A percentile compares a stretch with the other conserved stretches of the same genome.
Evolutionary conservation across 2,888 invertebrate species (phyloP).

Genomic region (Cantharis rustica): DNA sequence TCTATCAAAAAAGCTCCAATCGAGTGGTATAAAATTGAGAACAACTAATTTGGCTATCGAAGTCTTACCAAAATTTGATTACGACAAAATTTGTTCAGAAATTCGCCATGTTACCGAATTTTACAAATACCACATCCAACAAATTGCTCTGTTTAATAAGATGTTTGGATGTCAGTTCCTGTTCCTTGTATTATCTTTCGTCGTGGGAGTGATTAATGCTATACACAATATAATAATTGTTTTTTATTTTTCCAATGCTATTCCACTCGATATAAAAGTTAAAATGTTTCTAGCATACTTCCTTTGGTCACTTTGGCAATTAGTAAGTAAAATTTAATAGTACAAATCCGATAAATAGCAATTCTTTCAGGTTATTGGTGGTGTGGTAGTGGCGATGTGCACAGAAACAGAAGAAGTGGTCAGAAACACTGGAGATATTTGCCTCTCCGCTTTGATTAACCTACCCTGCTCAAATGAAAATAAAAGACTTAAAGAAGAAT

Average conservation of each 20-base stretch:
- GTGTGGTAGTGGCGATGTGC: background rate
- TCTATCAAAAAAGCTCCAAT: too few species aligned
- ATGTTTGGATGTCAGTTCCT: background rate
- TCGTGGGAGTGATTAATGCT: background rate
- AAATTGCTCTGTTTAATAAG: background rate
- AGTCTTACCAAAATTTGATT: too few species aligned
- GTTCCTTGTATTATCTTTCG: background rate
- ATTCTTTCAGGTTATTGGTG: background rate
- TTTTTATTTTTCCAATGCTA: too few species aligned
- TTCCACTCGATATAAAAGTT: background rate
- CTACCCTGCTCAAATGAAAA: background rate
- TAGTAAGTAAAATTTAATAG: background rate
- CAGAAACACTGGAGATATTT: background rate
- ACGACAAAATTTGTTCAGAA: background rate
- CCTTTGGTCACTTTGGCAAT: background rate
- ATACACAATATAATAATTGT: background rate
- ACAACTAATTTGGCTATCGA: too few species aligned
- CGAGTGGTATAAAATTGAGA: too few species aligned
- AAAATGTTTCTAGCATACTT: background rate
- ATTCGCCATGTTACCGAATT: background rate
- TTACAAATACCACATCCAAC: background rate
- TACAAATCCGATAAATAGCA: background rate
- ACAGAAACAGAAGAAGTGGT: background rate
- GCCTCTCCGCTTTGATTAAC: background rate
- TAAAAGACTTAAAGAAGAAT: background rate